phyloP scores from a whole-genome alignment of 2,888 invertebrate genomes.

The Capitulum mitella region DNA sequence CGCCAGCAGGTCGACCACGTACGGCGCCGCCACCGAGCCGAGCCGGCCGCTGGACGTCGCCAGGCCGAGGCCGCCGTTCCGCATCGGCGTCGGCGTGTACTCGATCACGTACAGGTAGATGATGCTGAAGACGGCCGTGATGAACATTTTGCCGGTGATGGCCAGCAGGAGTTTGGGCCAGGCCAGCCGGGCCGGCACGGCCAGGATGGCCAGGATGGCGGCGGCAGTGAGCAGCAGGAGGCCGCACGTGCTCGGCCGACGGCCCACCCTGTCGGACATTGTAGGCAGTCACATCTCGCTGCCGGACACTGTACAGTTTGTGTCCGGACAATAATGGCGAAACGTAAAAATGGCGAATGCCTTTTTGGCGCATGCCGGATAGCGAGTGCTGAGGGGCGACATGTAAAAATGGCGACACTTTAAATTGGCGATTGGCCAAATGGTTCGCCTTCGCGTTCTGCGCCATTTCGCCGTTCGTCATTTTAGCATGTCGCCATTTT shows the following conservation, averaged over 20 bases:
- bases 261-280: not conserved
- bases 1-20: conserved; percentile 57
- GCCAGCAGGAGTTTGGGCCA: not conserved
- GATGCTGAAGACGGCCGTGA: not conserved
- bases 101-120: not conserved
- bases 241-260: not conserved
- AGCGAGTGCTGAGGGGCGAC: too few relatives aligned
- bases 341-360: too few relatives aligned
- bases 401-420: too few relatives aligned
- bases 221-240: not conserved
- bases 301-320: too few relatives aligned
- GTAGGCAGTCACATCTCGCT: too few relatives aligned
- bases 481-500: too few relatives aligned
- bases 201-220: conserved; percentile 12
- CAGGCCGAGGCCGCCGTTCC: conserved; percentile 76
- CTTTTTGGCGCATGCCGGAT: too few relatives aligned
- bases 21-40: conserved; percentile 78
- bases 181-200: not conserved
- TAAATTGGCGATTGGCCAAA: too few relatives aligned
- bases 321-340: too few relatives aligned
- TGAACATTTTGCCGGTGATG: not conserved
- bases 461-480: too few relatives aligned
- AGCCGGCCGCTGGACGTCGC: conserved; percentile 76
- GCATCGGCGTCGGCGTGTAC: not conserved
- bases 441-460: too few relatives aligned